Base-by-base conservation (phyloP, 1,140 invertebrate species). In the Hestina assimilis region DNA sequence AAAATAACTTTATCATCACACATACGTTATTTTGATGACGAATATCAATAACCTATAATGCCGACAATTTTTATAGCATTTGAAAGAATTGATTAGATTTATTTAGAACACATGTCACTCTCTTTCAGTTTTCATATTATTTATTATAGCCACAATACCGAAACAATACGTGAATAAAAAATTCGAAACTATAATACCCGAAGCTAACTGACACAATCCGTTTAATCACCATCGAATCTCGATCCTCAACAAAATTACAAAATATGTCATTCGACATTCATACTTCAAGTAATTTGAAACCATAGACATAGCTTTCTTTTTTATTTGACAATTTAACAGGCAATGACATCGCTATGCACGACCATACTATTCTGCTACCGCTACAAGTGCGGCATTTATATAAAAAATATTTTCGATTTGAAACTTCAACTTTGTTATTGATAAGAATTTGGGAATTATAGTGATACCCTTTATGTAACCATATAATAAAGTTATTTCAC, bases 41-140 rank as follows among this genome's bases (percentile, higher is more conserved):
- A 81, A 63, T 66, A 33, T 59, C 72, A 17, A 67, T 80, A 82
- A 82, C 79, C 79, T 80, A 66, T 50, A 69, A 72, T 40, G 72
- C 74, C 74, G 74, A 71, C 63, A 62, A 46, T 57, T 59, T 57
- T 42, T 42, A 23, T 24, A 51, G 5, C 24, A 52, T 52, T 42
- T 52, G 33, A 38, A 12, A 24, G 12, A 42, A 20, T n/a, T n/a
- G n/a, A 21, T 24, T 48, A 35, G 19, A 46, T 8, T n/a, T n/a
- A 46, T 29, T 46, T 31, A 46, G 15, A 7, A 24, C 23, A 48
- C 38, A 31, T 26, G 31, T 29, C 14, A 40, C 38, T 9, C 43
- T 33, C 33, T 40, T 11, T 38, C 23, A 55, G 31, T 21, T 55
- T 23, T 46, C 53, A 55, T 55, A 26, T 47, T 43, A 21, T 33